Evolutionary conservation across 2,888 invertebrate species (phyloP).

Genomic region (Hydropsyche betteni): DNA sequence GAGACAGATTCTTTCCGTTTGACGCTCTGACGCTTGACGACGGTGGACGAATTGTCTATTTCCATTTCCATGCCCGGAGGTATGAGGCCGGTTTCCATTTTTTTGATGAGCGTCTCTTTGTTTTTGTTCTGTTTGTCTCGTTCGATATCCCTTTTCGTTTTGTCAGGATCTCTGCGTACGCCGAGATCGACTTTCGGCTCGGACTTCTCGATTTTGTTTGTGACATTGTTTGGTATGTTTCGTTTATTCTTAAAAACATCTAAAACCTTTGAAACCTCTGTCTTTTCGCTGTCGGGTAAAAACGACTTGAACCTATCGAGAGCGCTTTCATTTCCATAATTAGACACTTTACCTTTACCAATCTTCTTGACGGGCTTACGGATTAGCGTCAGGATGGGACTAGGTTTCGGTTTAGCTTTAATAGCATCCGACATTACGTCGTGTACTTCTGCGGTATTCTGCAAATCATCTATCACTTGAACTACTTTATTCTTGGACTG

Average conservation of each 20-base stretch:
- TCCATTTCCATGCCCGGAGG: slow-evolving; percentile 63
- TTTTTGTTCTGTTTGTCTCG: slow-evolving; percentile 58
- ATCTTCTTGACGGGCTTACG: too few species aligned
- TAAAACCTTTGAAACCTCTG: not conserved
- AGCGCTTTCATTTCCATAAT: slow-evolving; percentile 41
- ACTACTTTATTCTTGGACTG: not conserved
- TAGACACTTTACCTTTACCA: too few species aligned
- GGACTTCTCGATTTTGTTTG: not conserved
- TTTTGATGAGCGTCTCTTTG: slow-evolving; percentile 57
- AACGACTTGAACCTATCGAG: slow-evolving; percentile 20
- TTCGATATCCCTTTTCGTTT: slow-evolving; percentile 59
- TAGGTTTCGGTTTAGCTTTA: not conserved
- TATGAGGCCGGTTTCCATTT: slow-evolving; percentile 61
- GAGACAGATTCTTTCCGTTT: not conserved
- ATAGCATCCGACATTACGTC: not conserved
- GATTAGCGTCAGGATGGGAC: not conserved
- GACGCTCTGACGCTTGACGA: not conserved
- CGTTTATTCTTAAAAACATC: not conserved
- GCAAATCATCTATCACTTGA: not conserved
- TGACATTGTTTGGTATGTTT: not conserved
- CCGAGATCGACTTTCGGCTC: slow-evolving; percentile 48
- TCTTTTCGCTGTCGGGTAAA: not conserved
- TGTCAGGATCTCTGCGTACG: slow-evolving; percentile 57
- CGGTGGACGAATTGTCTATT: slow-evolving; percentile 33
- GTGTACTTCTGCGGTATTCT: not conserved